phyloP scores from a whole-genome alignment of 1,140 invertebrate species.

The Zeugodacus cucurbitae region DNA sequence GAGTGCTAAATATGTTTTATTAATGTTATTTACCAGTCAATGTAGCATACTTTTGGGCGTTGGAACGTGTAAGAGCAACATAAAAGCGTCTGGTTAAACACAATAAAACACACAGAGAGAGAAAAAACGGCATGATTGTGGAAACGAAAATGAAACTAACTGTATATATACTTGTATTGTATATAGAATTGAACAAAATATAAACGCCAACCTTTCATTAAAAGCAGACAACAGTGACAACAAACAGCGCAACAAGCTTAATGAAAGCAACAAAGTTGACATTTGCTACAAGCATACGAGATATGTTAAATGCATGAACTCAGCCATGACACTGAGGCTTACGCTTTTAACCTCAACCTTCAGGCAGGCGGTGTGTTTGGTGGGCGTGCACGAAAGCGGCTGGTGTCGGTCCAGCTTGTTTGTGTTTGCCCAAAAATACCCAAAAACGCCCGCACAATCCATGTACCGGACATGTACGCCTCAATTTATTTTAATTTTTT shows the following conservation, averaged over 20 bases:
- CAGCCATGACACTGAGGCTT: neutral
- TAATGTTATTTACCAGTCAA: neutral
- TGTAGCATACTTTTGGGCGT: constrained; percentile 17
- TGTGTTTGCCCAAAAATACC: neutral
- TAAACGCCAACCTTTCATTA: neutral
- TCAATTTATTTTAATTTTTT: constrained; percentile 20
- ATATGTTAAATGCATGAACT: neutral
- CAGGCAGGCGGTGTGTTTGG: neutral
- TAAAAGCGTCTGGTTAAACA: neutral
- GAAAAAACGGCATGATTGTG: neutral
- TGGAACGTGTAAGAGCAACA: neutral
- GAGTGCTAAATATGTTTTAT: constrained; percentile 32
- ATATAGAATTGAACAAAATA: neutral
- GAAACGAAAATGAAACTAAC: neutral
- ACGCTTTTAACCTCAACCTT: neutral
- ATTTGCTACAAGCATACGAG: neutral
- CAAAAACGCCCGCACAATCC: neutral
- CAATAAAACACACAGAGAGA: neutral
- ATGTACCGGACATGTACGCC: constrained; percentile 3
- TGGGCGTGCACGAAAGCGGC: neutral
- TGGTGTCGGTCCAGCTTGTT: neutral
- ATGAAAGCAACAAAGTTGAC: neutral
- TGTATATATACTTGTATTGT: too few relatives aligned
- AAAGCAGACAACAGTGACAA: neutral
- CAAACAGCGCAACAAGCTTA: neutral